A percentile compares a stretch with the other conserved stretches of the same genome.
phyloP scores from a whole-genome alignment of 2,888 invertebrate genomes.

The Gymnoscelis rufifasciata region DNA sequence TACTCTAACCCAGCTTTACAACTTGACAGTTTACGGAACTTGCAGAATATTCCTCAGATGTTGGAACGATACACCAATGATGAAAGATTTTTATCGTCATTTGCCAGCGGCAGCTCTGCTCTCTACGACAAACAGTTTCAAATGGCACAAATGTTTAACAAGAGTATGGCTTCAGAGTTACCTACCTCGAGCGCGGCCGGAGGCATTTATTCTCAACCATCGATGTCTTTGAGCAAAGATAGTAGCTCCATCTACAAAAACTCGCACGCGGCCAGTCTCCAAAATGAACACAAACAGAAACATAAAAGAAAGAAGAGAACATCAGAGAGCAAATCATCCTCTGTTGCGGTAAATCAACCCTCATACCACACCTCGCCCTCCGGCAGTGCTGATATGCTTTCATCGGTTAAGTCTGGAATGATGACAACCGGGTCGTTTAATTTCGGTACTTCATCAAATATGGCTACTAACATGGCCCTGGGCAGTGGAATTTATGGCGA shows the following conservation, averaged over 20 bases:
- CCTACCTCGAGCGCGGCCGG: slow-evolving; percentile 51
- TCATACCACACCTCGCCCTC: slow-evolving; percentile 77
- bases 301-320: slow-evolving; percentile 64
- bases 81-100: slow-evolving; percentile 74
- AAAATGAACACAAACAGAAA: slow-evolving; percentile 54
- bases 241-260: slow-evolving; percentile 56
- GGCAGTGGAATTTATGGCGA: slow-evolving; percentile 80
- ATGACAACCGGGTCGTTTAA: slow-evolving; percentile 92
- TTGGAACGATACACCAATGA: slow-evolving; percentile 79
- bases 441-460: slow-evolving; percentile 84
- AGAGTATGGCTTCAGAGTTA: slow-evolving; percentile 61
- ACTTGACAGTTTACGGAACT: slow-evolving; percentile 75
- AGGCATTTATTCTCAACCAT: slow-evolving; percentile 60
- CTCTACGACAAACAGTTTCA: slow-evolving; percentile 80
- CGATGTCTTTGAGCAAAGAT: slow-evolving; percentile 56
- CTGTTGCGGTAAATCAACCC: slow-evolving; percentile 58
- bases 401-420: slow-evolving; percentile 76
- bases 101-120: slow-evolving; percentile 61
- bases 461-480: slow-evolving; percentile 79
- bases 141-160: slow-evolving; percentile 80
- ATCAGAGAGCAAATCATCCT: slow-evolving; percentile 49
- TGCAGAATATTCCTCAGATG: slow-evolving; percentile 80
- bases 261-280: slow-evolving; percentile 38
- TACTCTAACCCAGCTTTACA: slow-evolving; percentile 61
- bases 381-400: slow-evolving; percentile 70